Evolutionary conservation across 2,888 invertebrate genomes (phyloP).

Genomic region (Romanomermis culicivorax): DNA sequence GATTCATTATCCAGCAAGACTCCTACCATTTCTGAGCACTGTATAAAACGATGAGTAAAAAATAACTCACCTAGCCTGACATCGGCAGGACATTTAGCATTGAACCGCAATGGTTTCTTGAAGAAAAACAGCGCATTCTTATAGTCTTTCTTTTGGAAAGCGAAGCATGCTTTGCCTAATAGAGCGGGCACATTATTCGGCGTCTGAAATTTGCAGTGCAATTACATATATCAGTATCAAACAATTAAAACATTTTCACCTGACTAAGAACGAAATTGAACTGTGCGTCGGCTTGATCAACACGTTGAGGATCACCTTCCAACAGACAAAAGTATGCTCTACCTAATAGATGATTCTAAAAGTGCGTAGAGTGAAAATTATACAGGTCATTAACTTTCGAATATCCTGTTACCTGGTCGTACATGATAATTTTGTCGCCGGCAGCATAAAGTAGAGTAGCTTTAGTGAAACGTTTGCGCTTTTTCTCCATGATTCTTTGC

Average conservation of each 20-base stretch:
- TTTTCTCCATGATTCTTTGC: conserved; percentile 78
- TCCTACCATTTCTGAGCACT: too few species aligned
- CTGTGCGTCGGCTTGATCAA: conserved; percentile 98
- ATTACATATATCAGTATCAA: conserved; percentile 1
- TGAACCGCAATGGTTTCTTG: conserved; percentile 83
- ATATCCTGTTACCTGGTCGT: conserved; percentile 78
- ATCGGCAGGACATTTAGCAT: conserved; percentile 87
- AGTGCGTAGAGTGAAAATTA: conserved; percentile 15
- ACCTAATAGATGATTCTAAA: conserved; percentile 82
- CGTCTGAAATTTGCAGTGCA: conserved; percentile 39
- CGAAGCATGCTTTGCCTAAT: conserved; percentile 93
- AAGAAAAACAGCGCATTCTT: conserved; percentile 86
- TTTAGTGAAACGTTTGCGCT: conserved; percentile 69
- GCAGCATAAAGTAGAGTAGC: conserved; percentile 91
- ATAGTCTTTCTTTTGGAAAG: conserved; percentile 81
- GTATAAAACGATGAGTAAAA: too few species aligned
- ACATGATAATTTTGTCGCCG: conserved; percentile 98
- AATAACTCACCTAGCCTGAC: conserved; percentile 47
- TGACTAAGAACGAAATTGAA: conserved; percentile 89
- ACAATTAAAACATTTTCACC: conserved; percentile 18
- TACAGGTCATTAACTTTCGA: background rate
- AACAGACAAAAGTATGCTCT: conserved; percentile 90
- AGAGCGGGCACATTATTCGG: conserved; percentile 88
- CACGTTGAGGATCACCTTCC: conserved; percentile 68
- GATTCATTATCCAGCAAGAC: too few species aligned